A percentile compares a stretch with the other conserved stretches of the same genome.
These are phyloP conservation scores for Burhinus bistriatus DNA, from an alignment of 2,113 vertebrate genomes.

Conservation along the genomic window DNA sequence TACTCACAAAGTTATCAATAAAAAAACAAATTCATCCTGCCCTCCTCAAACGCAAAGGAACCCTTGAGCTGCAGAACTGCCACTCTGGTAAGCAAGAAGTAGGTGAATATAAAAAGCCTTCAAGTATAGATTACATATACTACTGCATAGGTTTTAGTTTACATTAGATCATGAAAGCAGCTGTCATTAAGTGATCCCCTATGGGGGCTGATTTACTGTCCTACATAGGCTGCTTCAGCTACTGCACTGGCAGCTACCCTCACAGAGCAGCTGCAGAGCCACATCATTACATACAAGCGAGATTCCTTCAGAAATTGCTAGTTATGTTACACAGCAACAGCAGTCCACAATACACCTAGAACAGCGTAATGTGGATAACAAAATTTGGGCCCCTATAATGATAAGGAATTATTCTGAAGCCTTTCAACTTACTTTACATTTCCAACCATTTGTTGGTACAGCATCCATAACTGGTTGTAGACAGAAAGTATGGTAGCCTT, in stretches of 20 bases:
- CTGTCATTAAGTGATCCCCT: background rate
- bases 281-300: background rate
- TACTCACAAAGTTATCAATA: background rate
- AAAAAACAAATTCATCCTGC: background rate
- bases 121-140: background rate
- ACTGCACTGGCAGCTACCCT: background rate
- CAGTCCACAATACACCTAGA: background rate
- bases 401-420: background rate
- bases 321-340: rapidly evolving
- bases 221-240: background rate
- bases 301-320: background rate
- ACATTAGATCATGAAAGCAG: background rate
- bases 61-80: background rate
- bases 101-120: background rate
- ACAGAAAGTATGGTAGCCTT: constrained; percentile 94
- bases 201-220: background rate
- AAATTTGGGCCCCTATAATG: background rate
- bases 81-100: background rate
- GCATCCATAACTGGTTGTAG: constrained; percentile 89
- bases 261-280: background rate
- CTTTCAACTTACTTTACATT: constrained; percentile 88
- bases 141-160: background rate
- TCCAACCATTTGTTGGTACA: constrained; percentile 87
- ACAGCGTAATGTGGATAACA: background rate
- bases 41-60: background rate